These are phyloP conservation scores for Chiloscyllium punctatum DNA, from an alignment of 2,797 vertebrate species.

Conservation along the genomic window DNA sequence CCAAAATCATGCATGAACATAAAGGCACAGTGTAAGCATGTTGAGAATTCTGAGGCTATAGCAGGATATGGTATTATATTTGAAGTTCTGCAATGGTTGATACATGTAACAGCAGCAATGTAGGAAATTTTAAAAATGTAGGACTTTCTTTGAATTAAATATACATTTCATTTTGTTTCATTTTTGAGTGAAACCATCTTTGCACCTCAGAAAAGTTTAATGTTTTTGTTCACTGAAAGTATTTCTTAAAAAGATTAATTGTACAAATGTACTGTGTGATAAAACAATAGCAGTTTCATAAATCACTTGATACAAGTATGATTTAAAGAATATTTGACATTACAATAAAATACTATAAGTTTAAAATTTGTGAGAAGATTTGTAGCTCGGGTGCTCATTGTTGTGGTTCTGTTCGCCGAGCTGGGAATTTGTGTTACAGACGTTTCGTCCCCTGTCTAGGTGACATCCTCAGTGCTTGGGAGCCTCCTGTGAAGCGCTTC, in stretches of 20 bases:
- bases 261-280: background rate
- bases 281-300: background rate
- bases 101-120: background rate
- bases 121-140: background rate
- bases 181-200: background rate
- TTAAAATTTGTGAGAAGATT: no score
- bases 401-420: no score
- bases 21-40: background rate
- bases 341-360: background rate
- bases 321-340: background rate
- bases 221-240: background rate
- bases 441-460: no score
- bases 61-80: background rate
- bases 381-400: no score
- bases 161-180: background rate
- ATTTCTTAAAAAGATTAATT: background rate
- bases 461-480: no score
- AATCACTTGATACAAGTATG: background rate
- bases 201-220: background rate
- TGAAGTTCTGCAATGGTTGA: background rate
- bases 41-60: background rate
- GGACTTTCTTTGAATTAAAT: background rate
- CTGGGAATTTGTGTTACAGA: no score
- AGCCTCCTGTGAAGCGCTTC: no score
- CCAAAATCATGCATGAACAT: background rate